Base-by-base conservation (phyloP, 2,888 invertebrate species). In the Pheosia tremula region DNA sequence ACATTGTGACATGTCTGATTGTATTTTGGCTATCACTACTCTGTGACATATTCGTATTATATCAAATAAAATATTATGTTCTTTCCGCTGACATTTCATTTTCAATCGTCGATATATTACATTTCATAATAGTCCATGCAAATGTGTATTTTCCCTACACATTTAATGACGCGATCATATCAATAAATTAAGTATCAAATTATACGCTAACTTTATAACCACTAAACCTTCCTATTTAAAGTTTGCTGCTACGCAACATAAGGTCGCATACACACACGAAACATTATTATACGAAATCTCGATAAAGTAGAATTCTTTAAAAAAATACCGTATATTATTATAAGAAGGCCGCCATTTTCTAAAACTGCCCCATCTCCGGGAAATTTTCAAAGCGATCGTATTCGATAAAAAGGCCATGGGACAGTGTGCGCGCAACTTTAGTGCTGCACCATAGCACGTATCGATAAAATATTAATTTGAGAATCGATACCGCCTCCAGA, bases 401-500 rank as follows among this genome's bases (percentile, higher is more conserved):
- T n/a, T 47, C 10, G 8, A 10, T 47, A 47, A 13, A 50, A 50
- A 50, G 0, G n/a, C 37, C n/a, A 13, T 41, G 7, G 24, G 24
- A 24, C 47, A 8, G n/a, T 5, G 6, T 5, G 39, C 0, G 3
- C 3, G 8, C 65, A 61, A 64, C 67, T 74, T 79, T 72, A 75
- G 77, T 72, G 72, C 60, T 69, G 73, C 58, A 63, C 68, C 56
- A 62, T 24, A 62, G 61, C 55, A 60, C 56, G 62, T 77, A 78
- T 80, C 82, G 82, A 86, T 86, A 85, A 86, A 86, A 82, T 87
- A 85, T 86, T 81, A 83, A 88, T 89, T 87, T 82, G 79, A 83
- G 76, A 80, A 82, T 81, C 83, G 80, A 80, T 83, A 81, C 80
- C 74, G 81, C 80, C 81, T 84, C 78, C 79, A 74, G 75, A 75